phyloP scores from a whole-genome alignment of 1,140 invertebrate genomes.

The Sycophila sp. region DNA sequence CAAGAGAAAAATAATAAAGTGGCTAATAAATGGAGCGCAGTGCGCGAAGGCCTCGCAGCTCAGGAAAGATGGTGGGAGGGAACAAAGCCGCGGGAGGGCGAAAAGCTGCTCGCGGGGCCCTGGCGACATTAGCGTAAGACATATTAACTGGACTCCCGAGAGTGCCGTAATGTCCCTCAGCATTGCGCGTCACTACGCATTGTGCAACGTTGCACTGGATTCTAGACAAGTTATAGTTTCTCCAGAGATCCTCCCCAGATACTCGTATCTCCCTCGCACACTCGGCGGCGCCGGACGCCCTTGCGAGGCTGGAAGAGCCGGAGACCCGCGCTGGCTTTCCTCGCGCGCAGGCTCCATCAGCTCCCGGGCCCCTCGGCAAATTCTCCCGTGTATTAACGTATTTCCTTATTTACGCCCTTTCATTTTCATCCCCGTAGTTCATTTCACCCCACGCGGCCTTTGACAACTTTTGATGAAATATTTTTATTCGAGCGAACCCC shows the following conservation, averaged over 20 bases:
- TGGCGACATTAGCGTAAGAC: constrained; percentile 42
- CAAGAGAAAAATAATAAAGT: neutral
- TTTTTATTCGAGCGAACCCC: too few relatives aligned
- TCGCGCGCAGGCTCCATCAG: neutral
- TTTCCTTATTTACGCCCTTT: neutral
- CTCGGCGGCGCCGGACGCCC: too few relatives aligned
- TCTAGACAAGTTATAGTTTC: constrained; percentile 28
- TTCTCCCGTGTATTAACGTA: neutral
- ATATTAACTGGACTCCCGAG: constrained; percentile 49
- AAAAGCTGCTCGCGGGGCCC: constrained; percentile 28
- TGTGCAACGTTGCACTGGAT: constrained; percentile 35
- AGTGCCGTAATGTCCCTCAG: constrained; percentile 46
- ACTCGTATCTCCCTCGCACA: constrained; percentile 1
- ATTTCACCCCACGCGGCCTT: too few relatives aligned
- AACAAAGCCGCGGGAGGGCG: neutral
- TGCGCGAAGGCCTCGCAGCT: neutral
- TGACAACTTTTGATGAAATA: too few relatives aligned
- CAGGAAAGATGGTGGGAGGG: neutral
- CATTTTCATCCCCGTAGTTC: too few relatives aligned
- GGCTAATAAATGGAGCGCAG: neutral
- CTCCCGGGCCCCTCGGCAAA: neutral
- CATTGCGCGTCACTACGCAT: constrained; percentile 39
- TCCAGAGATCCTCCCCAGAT: constrained; percentile 18
- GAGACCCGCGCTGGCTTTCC: neutral
- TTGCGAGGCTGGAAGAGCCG: too few relatives aligned